Base-by-base conservation (phyloP, 2,888 invertebrate species). In the Apodemia zela region DNA sequence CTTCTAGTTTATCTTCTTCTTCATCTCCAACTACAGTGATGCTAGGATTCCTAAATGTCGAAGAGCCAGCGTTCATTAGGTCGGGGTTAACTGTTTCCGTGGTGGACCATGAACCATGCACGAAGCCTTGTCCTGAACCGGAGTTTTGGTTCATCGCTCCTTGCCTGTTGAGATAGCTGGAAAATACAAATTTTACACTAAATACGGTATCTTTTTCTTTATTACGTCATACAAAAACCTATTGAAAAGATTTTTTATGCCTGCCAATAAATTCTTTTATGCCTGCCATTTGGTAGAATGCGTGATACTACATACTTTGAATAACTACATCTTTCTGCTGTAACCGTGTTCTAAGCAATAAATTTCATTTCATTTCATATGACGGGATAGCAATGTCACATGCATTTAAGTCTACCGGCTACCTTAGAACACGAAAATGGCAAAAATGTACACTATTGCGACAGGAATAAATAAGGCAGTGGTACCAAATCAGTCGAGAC, bases 31-130 rank as follows among this genome's bases (percentile, higher is more conserved):
- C 86, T 0, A 85, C 84, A 2, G 88, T 88, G 11, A 85, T 79
- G 1, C 80, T 80, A 15, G 83, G 76, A 6, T 80, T 76, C 57
- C 79, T 73, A 72, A 77, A 89, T 7, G 82, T 83, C 0, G 78
- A 75, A 6, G 92, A 90, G 21, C 84, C 86, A 18, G 88, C 87
- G 61, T 89, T 89, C 72, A 86, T 82, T 15, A 92, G 73, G 15
- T 91, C 87, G 42, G 85, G 75, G 69, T 92, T 92, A 5, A 92
- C 86, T 0, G 89, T 90, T 75, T 92, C 92, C 6, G 92, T 91
- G 0, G 92, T 92, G 1, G 85, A 85, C 86, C 85, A 90, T 58
- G 84, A 79, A 2, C 86, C 82, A 63, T 87, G 89, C 10, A 88
- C 80, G 64, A 89, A 89, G 2, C 78, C 81, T 72, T 82, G 85